Percentiles rank a stretch among this genome's conserved stretches.
phyloP scores from a whole-genome alignment of 37 sponge, comb jelly and placozoan genomes.

The Hormiphora californensis region DNA sequence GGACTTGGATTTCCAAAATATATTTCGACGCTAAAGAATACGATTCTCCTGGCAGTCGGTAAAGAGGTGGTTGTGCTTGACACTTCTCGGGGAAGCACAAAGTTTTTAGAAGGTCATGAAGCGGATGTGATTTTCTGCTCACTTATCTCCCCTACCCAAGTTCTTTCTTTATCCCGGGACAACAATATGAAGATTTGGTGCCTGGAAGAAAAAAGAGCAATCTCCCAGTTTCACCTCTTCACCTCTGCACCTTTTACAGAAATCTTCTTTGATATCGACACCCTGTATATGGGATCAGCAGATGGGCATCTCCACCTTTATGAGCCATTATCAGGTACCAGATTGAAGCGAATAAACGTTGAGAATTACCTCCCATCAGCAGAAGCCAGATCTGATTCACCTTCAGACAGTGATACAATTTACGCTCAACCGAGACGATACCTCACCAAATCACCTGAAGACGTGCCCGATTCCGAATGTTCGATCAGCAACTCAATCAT shows the following conservation, averaged over 20 bases:
- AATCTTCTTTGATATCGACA: not conserved
- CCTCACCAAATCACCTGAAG: not conserved
- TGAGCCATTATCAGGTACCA: slow-evolving; percentile 22
- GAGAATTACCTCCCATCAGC: slow-evolving; percentile 25
- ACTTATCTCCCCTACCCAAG: not conserved
- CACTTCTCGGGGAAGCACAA: not conserved
- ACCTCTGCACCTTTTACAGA: slow-evolving; percentile 21
- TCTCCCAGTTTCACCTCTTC: slow-evolving; percentile 34
- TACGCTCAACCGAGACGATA: not conserved
- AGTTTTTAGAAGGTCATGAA: not conserved
- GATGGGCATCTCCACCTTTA: slow-evolving; percentile 17
- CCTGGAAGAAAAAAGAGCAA: slow-evolving; percentile 5
- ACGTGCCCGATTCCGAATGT: not conserved
- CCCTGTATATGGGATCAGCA: slow-evolving; percentile 31
- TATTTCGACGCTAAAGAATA: not conserved
- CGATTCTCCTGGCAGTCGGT: not conserved
- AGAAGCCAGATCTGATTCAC: not conserved
- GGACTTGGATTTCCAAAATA: not conserved
- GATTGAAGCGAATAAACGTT: slow-evolving; percentile 12
- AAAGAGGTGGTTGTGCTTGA: not conserved
- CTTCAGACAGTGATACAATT: not conserved
- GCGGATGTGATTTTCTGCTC: not conserved
- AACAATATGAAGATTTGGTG: slow-evolving; percentile 35
- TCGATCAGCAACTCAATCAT: not conserved
- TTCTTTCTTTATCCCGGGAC: slow-evolving; percentile 14